These are phyloP conservation scores for Dinothrombium tinctorium DNA, from an alignment of 1,140 invertebrate genomes.

Conservation along the genomic window DNA sequence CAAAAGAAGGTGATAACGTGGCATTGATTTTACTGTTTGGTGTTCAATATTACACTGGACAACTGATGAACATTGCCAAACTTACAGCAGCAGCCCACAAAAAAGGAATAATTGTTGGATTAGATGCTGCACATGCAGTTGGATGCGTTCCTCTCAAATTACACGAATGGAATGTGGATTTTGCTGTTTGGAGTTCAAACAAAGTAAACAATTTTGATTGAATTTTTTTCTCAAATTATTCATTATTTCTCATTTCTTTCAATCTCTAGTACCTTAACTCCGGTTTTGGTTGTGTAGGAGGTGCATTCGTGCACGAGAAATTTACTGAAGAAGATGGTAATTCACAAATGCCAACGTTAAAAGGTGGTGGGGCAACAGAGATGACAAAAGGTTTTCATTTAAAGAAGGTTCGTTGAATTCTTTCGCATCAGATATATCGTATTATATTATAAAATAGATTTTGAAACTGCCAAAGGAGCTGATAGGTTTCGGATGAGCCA, in stretches of 20 bases:
- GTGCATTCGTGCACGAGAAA: constrained; percentile 26
- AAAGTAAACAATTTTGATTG: constrained; percentile 27
- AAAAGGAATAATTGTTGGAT: constrained; percentile 30
- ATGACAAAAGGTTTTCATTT: constrained; percentile 17
- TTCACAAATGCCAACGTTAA: constrained; percentile 16
- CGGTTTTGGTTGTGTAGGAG: constrained; percentile 31
- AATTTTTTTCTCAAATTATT: too few relatives aligned
- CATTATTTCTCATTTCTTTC: too few relatives aligned
- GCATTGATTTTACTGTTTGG: constrained; percentile 32
- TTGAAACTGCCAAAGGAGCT: constrained; percentile 25
- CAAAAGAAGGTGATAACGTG: constrained; percentile 28
- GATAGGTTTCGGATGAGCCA: constrained; percentile 29
- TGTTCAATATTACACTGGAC: constrained; percentile 38
- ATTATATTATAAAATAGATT: too few relatives aligned
- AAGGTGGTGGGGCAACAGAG: constrained; percentile 23
- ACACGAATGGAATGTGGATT: constrained; percentile 38
- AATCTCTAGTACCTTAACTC: constrained; percentile 31
- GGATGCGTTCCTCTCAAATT: constrained; percentile 32
- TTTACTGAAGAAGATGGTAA: constrained; percentile 15
- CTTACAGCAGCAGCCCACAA: constrained; percentile 29
- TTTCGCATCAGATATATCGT: too few relatives aligned
- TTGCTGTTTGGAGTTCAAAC: constrained; percentile 39
- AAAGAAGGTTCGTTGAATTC: constrained; percentile 13
- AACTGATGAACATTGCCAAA: constrained; percentile 30
- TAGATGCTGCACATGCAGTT: constrained; percentile 37